These are phyloP conservation scores for Catajapyx aquilonaris DNA, from an alignment of 1,140 invertebrate genomes.

Conservation along the genomic window DNA sequence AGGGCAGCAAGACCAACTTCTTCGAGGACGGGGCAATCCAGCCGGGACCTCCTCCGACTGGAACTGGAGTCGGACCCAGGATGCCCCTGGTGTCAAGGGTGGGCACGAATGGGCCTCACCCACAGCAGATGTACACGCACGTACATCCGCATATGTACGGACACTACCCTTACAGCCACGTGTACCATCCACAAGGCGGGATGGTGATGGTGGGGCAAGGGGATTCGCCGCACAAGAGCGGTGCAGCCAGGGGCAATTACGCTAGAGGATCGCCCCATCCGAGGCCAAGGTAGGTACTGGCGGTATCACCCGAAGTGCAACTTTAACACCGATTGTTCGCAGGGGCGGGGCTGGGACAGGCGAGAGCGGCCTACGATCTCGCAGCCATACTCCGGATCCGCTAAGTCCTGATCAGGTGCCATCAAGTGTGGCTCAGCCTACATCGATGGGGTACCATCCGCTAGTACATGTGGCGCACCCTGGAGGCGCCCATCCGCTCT, in stretches of 20 bases:
- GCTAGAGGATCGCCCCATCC: slow-evolving; percentile 52
- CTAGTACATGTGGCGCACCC: neutral
- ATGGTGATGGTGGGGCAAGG: neutral
- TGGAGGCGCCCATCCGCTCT: slow-evolving; percentile 8
- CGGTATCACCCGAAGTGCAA: no score
- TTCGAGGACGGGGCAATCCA: slow-evolving; percentile 21
- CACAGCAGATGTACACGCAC: no score
- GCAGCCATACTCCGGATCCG: slow-evolving; percentile 45
- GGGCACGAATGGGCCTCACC: no score
- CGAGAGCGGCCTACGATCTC: slow-evolving; percentile 21
- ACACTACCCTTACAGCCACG: slow-evolving; percentile 2
- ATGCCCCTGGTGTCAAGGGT: no score
- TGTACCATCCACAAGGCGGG: neutral
- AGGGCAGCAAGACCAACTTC: slow-evolving; percentile 80
- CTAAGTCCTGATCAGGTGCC: slow-evolving; percentile 27
- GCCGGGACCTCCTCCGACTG: slow-evolving; percentile 3
- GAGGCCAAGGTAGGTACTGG: slow-evolving; percentile 33
- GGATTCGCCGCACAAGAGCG: slow-evolving; percentile 17
- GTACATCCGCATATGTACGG: neutral
- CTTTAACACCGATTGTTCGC: no score
- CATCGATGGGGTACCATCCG: neutral
- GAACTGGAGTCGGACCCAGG: slow-evolving; percentile 35
- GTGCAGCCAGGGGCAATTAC: slow-evolving; percentile 29
- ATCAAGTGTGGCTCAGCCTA: no score
- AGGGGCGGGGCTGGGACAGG: slow-evolving; percentile 10